Evolutionary conservation across 92 coral and sea anemone species (phyloP).

Genomic region (Actinernus sp.): DNA sequence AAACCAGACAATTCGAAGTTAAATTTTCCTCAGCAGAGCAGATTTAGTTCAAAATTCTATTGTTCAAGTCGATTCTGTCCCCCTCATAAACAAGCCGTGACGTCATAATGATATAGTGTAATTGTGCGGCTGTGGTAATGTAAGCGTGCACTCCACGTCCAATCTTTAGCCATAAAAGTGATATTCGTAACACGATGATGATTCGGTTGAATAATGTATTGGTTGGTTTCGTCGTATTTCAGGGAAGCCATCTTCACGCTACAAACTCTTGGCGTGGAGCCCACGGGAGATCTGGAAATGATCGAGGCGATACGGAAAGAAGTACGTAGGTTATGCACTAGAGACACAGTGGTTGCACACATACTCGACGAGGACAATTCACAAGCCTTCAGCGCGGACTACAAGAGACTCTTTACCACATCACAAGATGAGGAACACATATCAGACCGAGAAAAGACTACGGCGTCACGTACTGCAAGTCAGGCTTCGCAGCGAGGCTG

Average conservation of each 20-base stretch:
- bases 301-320: slow-evolving; percentile 88
- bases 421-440: slow-evolving; percentile 35
- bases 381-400: slow-evolving; percentile 71
- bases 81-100: too few species aligned
- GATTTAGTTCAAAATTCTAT: too few species aligned
- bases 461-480: slow-evolving; percentile 64
- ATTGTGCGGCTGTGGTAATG: too few species aligned
- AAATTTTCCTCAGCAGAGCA: too few species aligned
- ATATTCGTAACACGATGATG: too few species aligned
- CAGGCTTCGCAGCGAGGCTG: slow-evolving; percentile 91
- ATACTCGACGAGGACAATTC: slow-evolving; percentile 81
- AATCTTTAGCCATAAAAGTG: too few species aligned
- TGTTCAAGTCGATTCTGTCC: too few species aligned
- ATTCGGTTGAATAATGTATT: too few species aligned
- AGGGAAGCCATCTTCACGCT: slow-evolving; percentile 91
- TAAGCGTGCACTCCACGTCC: too few species aligned
- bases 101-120: too few species aligned
- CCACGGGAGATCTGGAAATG: slow-evolving; percentile 95
- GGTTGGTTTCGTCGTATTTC: background rate
- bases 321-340: slow-evolving; percentile 80
- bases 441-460: slow-evolving; percentile 29
- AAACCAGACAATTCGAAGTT: too few species aligned
- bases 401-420: slow-evolving; percentile 80
- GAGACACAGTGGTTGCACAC: slow-evolving; percentile 83
- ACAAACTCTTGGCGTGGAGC: slow-evolving; percentile 81